Evolutionary conservation across 2,797 vertebrate species (phyloP), one percentile per base, ranked within the genome.

Genomic region (Aotus griseimembra): DNA sequence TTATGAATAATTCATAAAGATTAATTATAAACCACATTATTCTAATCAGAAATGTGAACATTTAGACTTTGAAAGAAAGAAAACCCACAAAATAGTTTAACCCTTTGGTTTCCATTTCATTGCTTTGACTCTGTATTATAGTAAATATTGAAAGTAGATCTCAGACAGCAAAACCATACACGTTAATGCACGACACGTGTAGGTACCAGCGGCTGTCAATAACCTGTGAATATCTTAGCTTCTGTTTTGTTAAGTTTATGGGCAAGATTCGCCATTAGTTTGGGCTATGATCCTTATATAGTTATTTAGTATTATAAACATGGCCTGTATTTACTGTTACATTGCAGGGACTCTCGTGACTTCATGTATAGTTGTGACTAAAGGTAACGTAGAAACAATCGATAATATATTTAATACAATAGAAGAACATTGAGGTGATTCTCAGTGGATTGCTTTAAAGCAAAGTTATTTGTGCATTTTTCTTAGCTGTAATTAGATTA

Each of bases 31-130:
- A 80, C 50, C 95, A 81, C 58, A 75, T 93, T 88, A 96, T 98
- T 98, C 97, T 98, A 97, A 98, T 94, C 94, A 98, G 96, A 97
- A 97, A 89, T 98, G 94, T 97, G 96, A 98, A 98, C 94, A 72
- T 97, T 94, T 77, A 96, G 97, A 97, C 93, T 98, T 98, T 97
- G 97, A 98, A 97, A 98, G 94, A 98, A 97, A 58, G 97, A 97
- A 98, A 94, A 96, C 57, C 97, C 94, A 52, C 88, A 97, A 94
- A 97, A 97, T 97, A 98, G 97, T 99, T 99, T 99, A 99, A 99
- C 99, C 99, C 98, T 99, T 99, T 99, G 99, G 99, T 99, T 99
- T 99, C 99, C 99, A 98, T 98, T 97, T 98, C 97, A 96, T 97
- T 98, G 93, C 96, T 98, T 98, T 98, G 98, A 92, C 98, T 86